Percentiles rank a stretch among this genome's conserved stretches.
Evolutionary conservation across 1,140 invertebrate genomes (phyloP).

Genomic region (Aradophagus sp.): DNA sequence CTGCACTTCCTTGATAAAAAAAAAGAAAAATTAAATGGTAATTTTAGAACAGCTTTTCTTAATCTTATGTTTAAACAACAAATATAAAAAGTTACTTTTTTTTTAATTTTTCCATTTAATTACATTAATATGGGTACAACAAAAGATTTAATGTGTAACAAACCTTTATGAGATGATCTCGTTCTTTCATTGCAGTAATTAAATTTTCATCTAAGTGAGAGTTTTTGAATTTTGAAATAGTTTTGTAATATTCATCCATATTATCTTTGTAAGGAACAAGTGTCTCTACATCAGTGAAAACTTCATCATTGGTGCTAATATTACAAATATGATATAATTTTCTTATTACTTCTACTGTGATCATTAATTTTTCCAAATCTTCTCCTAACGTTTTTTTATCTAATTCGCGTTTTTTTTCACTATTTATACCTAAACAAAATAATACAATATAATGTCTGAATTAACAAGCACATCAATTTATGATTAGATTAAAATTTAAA

Average conservation of each 20-base stretch:
- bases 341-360: slow-evolving; percentile 1
- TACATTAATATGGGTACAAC: not conserved
- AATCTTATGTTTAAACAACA: not conserved
- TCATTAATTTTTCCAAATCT: too few species aligned
- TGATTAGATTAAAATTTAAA: too few species aligned
- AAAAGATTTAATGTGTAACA: too few species aligned
- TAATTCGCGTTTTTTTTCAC: too few species aligned
- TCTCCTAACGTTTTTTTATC: too few species aligned
- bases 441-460: too few species aligned
- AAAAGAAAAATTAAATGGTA: not conserved
- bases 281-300: not conserved
- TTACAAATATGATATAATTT: not conserved
- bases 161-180: not conserved
- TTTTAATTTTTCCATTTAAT: too few species aligned
- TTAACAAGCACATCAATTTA: too few species aligned
- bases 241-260: not conserved
- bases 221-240: not conserved
- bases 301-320: not conserved
- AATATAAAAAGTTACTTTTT: too few species aligned
- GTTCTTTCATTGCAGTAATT: not conserved
- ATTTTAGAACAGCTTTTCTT: not conserved
- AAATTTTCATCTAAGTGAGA: not conserved
- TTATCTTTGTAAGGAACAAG: not conserved
- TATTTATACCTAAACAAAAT: too few species aligned
- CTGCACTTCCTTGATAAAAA: not conserved